Percentiles rank a stretch among this genome's conserved stretches.
phyloP scores from a whole-genome alignment of 2,113 vertebrate genomes.

The Jacana jacana region DNA sequence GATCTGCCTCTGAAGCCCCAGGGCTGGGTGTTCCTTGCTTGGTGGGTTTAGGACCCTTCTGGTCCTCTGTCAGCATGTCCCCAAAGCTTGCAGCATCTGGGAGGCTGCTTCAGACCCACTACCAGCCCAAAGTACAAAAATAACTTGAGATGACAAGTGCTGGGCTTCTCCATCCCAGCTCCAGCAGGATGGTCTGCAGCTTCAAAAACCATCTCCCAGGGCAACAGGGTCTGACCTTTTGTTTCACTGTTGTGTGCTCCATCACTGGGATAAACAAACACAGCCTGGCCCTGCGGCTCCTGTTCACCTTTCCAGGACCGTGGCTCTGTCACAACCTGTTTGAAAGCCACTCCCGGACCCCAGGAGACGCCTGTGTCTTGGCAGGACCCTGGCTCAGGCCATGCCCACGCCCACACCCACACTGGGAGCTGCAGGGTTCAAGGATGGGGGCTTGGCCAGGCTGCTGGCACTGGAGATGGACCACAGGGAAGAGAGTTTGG shows the following conservation, averaged over 20 bases:
- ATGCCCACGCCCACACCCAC: neutral
- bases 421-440: neutral
- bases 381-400: neutral
- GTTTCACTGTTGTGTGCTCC: constrained; percentile 36
- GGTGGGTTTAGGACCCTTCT: neutral
- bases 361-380: neutral
- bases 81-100: neutral
- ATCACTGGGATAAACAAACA: constrained; percentile 58
- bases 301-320: constrained; percentile 57
- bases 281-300: constrained; percentile 50
- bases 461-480: neutral
- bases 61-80: neutral
- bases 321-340: constrained; percentile 61
- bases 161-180: neutral
- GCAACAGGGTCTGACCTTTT: constrained; percentile 69
- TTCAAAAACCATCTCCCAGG: constrained; percentile 68
- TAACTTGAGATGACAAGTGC: constrained; percentile 4
- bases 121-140: neutral
- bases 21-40: neutral
- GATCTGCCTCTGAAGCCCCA: neutral
- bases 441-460: neutral
- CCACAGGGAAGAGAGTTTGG: neutral
- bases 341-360: neutral
- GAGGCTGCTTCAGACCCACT: neutral
- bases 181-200: constrained; percentile 21